Evolutionary conservation across 2,888 invertebrate genomes (phyloP).

Genomic region (Rotaria magnacalcarata): DNA sequence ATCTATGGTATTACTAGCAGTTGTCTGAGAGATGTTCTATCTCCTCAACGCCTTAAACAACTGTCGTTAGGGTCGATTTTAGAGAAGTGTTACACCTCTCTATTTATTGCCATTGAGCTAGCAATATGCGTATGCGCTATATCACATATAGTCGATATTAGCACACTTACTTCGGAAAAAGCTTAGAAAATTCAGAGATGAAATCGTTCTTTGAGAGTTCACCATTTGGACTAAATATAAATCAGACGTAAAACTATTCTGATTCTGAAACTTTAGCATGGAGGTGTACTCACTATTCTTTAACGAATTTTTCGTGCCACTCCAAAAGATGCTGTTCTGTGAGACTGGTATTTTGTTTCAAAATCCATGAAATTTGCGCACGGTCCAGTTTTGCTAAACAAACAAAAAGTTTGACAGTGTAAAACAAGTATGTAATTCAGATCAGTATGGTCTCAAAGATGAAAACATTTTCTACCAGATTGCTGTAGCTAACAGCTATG

Average conservation of each 20-base stretch:
- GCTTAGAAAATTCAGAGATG: background rate
- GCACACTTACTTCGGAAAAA: background rate
- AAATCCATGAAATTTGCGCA: background rate
- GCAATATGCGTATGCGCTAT: no score
- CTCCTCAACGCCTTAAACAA: no score
- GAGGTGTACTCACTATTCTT: background rate
- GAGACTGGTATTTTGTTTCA: background rate
- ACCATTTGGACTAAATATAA: background rate
- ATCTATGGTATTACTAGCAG: no score
- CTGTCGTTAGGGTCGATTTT: no score
- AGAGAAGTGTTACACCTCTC: no score
- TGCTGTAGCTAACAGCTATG: no score
- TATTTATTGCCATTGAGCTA: no score
- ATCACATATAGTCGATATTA: no score
- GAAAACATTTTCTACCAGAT: no score
- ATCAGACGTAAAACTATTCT: background rate
- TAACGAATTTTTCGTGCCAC: background rate
- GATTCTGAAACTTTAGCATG: background rate
- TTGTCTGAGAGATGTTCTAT: no score
- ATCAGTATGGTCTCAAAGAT: no score
- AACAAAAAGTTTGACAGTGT: background rate
- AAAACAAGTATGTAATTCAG: fast-evolving
- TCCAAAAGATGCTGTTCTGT: background rate
- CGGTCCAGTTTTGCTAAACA: background rate
- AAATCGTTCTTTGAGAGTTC: background rate